Conservation (phyloP, 2,888 invertebrate genomes). For the Physocephala rufipes region DNA sequence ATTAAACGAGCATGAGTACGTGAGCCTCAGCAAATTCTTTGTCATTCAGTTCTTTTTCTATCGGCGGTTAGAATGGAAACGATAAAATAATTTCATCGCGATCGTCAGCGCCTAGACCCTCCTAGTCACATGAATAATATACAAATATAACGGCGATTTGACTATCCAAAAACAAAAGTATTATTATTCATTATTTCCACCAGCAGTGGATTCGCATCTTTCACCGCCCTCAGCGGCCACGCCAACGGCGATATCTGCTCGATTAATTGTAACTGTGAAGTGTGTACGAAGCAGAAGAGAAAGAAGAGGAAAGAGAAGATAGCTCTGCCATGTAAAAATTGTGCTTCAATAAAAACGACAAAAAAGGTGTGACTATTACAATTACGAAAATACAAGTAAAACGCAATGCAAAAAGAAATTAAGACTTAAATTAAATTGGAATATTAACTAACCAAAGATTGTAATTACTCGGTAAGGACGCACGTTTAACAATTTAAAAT, state of each 20-base stretch:
- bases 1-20: conserved; percentile 21
- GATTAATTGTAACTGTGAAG: not conserved
- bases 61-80: conserved; percentile 60
- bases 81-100: conserved; percentile 45
- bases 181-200: not conserved
- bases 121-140: conserved; percentile 16
- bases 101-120: conserved; percentile 25
- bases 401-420: no score
- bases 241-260: no score
- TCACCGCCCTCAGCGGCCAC: not conserved
- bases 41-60: conserved; percentile 62
- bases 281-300: not conserved
- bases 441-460: no score
- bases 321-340: no score
- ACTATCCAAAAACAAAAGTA: not conserved
- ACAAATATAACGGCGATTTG: conserved; percentile 20
- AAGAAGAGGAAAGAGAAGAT: no score
- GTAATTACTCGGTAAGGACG: no score
- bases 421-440: no score
- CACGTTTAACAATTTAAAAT: no score
- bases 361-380: no score
- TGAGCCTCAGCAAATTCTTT: conserved; percentile 20
- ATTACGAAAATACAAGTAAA: no score
- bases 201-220: not conserved
- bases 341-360: no score